Evolutionary conservation across 37 sponge, comb jelly and placozoan species (phyloP).

Genomic region (Beroe forskalii): DNA sequence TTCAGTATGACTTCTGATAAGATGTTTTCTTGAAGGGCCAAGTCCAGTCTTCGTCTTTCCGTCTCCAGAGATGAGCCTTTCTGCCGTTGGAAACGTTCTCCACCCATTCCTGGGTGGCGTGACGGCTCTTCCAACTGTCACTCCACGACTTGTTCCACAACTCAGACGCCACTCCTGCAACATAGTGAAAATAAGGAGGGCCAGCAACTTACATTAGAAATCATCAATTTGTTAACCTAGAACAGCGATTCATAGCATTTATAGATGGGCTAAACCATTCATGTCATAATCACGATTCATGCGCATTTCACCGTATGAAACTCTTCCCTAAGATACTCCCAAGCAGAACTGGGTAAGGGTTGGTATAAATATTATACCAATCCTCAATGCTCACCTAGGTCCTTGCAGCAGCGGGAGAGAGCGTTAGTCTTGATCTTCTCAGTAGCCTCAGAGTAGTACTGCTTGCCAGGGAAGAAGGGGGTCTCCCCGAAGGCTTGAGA

Average conservation of each 20-base stretch:
- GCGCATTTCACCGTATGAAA: too few species aligned
- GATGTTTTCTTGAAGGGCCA: conserved; percentile 58
- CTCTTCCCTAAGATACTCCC: too few species aligned
- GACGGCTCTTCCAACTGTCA: neutral
- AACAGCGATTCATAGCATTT: neutral
- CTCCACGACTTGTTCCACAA: conserved; percentile 58
- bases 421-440: conserved; percentile 31
- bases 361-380: too few species aligned
- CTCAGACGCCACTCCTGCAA: conserved; percentile 29
- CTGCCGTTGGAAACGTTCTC: conserved; percentile 12
- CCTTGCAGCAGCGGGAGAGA: conserved; percentile 45
- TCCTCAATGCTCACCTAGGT: conserved; percentile 31
- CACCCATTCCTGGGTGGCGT: conserved; percentile 34
- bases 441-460: conserved; percentile 41
- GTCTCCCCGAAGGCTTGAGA: conserved; percentile 59
- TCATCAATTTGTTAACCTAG: neutral
- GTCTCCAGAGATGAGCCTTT: conserved; percentile 42
- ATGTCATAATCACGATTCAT: too few species aligned
- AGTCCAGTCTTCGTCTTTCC: conserved; percentile 53
- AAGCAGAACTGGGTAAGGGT: too few species aligned
- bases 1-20: conserved; percentile 19
- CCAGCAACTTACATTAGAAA: too few species aligned
- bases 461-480: conserved; percentile 23
- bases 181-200: neutral
- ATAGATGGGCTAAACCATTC: neutral